phyloP scores from a whole-genome alignment of 2,797 vertebrate species.

The Rousettus madagascariensis region DNA sequence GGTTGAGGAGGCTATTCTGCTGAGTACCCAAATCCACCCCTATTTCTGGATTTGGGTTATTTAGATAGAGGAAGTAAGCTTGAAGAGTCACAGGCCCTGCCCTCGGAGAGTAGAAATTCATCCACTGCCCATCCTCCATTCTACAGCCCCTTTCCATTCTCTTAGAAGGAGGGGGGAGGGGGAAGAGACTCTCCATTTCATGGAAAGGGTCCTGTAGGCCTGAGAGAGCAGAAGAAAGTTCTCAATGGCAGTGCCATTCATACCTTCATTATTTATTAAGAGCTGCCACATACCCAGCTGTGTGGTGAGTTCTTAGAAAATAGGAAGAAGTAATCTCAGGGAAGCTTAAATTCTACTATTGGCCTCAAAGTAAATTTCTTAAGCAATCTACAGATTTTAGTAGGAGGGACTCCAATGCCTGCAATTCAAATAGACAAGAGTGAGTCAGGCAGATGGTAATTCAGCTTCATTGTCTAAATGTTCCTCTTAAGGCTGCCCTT shows the following conservation, averaged over 20 bases:
- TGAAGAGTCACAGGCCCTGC: not conserved
- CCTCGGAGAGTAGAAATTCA: not conserved
- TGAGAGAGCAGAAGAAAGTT: not conserved
- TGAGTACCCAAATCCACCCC: not conserved
- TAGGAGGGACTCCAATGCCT: not conserved
- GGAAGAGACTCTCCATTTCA: not conserved
- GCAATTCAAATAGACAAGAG: not conserved
- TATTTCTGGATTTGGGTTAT: conserved; percentile 7
- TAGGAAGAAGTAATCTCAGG: not conserved
- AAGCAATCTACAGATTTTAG: conserved; percentile 34
- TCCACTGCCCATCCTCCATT: not conserved
- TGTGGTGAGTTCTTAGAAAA: not conserved
- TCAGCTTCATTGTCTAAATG: not conserved
- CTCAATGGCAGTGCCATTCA: not conserved
- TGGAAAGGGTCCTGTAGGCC: not conserved
- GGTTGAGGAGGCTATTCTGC: not conserved
- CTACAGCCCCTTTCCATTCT: not conserved
- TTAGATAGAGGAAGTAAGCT: not conserved
- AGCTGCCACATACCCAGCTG: not conserved
- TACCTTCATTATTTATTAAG: not conserved
- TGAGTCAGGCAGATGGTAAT: not conserved
- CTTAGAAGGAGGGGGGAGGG: not conserved
- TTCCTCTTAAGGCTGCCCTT: conserved; percentile 24
- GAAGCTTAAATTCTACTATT: conserved; percentile 35
- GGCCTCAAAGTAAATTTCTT: conserved; percentile 31